Evolutionary conservation across 2,888 invertebrate genomes (phyloP).

Genomic region (Serrognathus titanus): DNA sequence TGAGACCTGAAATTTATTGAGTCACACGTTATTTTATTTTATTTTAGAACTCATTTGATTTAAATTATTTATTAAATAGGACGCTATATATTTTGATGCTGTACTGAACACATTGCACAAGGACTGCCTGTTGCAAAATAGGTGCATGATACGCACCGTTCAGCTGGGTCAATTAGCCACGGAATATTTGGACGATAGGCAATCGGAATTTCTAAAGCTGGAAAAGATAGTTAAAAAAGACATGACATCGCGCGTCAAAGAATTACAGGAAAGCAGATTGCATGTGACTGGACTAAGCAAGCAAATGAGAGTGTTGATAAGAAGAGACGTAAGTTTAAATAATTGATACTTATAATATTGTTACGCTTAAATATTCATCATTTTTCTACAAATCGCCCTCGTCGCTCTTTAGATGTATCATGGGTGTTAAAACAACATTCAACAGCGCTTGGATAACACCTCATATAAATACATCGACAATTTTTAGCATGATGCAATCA

Average conservation of each 20-base stretch:
- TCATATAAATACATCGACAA: too few species aligned
- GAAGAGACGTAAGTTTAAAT: slow-evolving; percentile 45
- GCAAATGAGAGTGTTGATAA: slow-evolving; percentile 48
- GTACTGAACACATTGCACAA: slow-evolving; percentile 57
- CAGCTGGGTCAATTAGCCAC: slow-evolving; percentile 65
- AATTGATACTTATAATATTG: too few species aligned
- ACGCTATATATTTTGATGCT: slow-evolving; percentile 62
- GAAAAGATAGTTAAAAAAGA: slow-evolving; percentile 60
- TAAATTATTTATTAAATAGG: slow-evolving; percentile 47
- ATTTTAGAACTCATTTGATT: background rate
- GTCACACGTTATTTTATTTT: too few species aligned
- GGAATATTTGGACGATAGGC: slow-evolving; percentile 63
- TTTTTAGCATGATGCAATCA: too few species aligned
- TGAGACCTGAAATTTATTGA: too few species aligned
- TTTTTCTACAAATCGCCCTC: too few species aligned
- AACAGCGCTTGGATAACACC: too few species aligned
- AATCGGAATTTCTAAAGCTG: slow-evolving; percentile 57
- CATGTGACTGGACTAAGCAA: slow-evolving; percentile 46
- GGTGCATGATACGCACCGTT: slow-evolving; percentile 61
- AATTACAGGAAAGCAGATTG: slow-evolving; percentile 52
- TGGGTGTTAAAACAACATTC: too few species aligned
- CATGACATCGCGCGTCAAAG: slow-evolving; percentile 59
- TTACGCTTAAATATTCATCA: too few species aligned
- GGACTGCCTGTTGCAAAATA: slow-evolving; percentile 60
- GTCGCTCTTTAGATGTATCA: too few species aligned